Base-by-base conservation (phyloP, 2,113 vertebrate genomes). In the Damaliscus lunatus region DNA sequence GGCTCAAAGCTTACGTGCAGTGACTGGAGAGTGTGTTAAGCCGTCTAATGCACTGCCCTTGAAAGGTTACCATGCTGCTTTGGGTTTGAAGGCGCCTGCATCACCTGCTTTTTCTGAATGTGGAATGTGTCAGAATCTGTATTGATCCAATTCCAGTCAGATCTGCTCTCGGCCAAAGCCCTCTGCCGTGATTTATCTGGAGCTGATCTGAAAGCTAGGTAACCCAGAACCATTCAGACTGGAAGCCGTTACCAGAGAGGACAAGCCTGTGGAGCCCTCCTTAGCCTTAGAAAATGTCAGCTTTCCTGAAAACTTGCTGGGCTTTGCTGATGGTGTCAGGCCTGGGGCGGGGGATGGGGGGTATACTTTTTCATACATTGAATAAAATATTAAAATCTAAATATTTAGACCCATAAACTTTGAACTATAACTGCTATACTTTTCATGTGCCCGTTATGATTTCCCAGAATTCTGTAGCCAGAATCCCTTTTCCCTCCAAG, bases 331-430 rank as follows among this genome's bases (percentile, higher is more conserved):
- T 86, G 62, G 50, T 88, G n/a, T 33, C n/a, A 86, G 57, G 5
- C 21, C 16, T 62, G 14, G 62, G 62, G 60, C 1, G 3, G 13
- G 57, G 23, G 10, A 6, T 17, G 62, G 31, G 53, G 57, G 71
- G 57, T 60, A 82, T 64, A 11, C n/a, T 78, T 91, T 74, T 57
- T 59, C 29, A 82, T 13, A 62, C 6, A 71, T 3, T 59, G 16
- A 83, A 48, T 74, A 57, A 90, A 95, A 12, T 74, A 71, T 87
- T 93, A 87, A 91, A 67, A 64, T 92, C 17, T 88, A 81, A 96
- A 83, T 93, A 53, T 88, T 55, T 86, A 67, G 78, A 15, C 67
- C 43, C 85, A 9, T 59, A 31, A 57, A 77, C 84, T 96, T 71
- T 89, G 67, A 85, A 62, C 48, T 57, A 3, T 88, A 90, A 86